These are phyloP conservation scores for Megalops atlanticus DNA, from an alignment of 2,113 vertebrate genomes.

Conservation along the genomic window DNA sequence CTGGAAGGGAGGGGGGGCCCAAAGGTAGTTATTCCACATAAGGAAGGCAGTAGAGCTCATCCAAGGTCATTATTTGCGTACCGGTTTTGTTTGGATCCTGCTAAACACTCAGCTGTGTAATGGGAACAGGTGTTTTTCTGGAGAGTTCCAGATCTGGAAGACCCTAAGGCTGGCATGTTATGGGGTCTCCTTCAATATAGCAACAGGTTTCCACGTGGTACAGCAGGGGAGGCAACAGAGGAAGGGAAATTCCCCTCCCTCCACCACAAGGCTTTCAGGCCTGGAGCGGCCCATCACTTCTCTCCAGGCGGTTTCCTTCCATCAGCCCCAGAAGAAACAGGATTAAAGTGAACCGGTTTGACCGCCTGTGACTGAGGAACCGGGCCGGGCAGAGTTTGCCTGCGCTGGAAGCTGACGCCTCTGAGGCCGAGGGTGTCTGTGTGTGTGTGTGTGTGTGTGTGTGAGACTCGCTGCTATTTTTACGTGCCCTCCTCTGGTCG, in stretches of 20 bases:
- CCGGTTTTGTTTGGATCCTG: neutral
- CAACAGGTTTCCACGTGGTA: neutral
- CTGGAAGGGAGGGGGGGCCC: neutral
- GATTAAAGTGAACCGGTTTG: neutral
- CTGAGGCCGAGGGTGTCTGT: neutral
- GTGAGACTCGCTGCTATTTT: constrained; percentile 40
- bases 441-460: neutral
- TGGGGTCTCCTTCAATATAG: neutral
- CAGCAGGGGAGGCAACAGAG: neutral
- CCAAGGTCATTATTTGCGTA: neutral
- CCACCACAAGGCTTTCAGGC: neutral
- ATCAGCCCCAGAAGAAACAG: neutral
- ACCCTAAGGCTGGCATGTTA: neutral
- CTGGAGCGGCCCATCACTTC: neutral
- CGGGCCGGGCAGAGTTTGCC: neutral
- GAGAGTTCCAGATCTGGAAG: neutral
- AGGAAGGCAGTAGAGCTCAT: neutral
- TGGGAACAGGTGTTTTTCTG: neutral
- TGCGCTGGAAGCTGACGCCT: no score
- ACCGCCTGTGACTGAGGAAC: no score
- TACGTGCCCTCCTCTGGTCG: constrained; percentile 28
- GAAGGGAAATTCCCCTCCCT: neutral
- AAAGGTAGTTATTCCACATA: neutral
- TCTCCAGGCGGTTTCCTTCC: neutral
- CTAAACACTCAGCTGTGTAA: neutral